Conservation (phyloP, 2,888 invertebrate genomes). For the Piscicola geometra region DNA sequence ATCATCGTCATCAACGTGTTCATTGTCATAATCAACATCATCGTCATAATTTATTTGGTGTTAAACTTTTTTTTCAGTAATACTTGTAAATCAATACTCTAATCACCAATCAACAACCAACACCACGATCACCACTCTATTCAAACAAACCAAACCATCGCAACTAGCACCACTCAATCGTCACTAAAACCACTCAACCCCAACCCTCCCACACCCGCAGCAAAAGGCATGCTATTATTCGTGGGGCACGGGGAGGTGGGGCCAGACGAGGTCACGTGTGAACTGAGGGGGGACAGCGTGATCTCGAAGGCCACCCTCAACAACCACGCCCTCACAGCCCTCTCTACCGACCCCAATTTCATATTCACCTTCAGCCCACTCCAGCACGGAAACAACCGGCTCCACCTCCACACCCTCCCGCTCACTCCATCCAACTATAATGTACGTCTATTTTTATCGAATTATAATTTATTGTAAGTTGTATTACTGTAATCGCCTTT, state of each 20-base stretch:
- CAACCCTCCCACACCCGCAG: not conserved
- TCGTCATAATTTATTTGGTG: no score
- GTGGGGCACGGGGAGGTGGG: constrained; percentile 53
- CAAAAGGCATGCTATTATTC: constrained; percentile 50
- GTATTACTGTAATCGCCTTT: not conserved
- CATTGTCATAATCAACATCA: no score
- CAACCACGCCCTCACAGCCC: constrained; percentile 48
- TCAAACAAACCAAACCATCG: no score
- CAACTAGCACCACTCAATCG: no score
- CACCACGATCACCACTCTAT: no score
- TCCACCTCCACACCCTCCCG: constrained; percentile 49
- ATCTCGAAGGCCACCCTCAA: constrained; percentile 50
- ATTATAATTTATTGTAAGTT: not conserved
- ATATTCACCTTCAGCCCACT: constrained; percentile 53
- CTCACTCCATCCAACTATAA: constrained; percentile 19
- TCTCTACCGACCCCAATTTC: constrained; percentile 54
- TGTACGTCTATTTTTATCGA: constrained; percentile 19
- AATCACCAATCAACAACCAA: no score
- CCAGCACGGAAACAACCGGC: constrained; percentile 50
- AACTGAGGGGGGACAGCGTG: constrained; percentile 53
- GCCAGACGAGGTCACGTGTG: constrained; percentile 50
- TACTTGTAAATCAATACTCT: no score
- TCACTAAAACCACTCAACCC: not conserved
- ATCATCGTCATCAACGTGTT: no score
- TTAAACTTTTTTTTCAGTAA: no score